A percentile compares a stretch with the other conserved stretches of the same genome.
Evolutionary conservation across 2,797 vertebrate genomes (phyloP).

Genomic region (Schizothorax lantsangensis): DNA sequence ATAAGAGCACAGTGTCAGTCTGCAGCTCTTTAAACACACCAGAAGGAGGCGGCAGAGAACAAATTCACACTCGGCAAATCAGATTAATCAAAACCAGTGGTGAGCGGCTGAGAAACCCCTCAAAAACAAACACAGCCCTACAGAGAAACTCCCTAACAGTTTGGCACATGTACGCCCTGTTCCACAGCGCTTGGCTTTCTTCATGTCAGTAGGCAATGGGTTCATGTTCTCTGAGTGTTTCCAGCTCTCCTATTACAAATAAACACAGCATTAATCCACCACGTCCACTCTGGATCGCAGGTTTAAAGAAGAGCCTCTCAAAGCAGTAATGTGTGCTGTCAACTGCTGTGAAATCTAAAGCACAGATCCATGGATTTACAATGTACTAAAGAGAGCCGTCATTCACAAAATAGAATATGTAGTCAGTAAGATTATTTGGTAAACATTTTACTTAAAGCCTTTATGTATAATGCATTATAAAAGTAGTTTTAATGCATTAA

Average conservation of each 20-base stretch:
- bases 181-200: conserved; percentile 24
- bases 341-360: background rate
- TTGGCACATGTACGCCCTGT: conserved; percentile 12
- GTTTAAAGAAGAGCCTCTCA: background rate
- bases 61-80: conserved; percentile 4
- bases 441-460: background rate
- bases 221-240: conserved; percentile 28
- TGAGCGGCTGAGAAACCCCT: background rate
- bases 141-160: conserved; percentile 31
- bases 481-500: background rate
- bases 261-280: conserved; percentile 23
- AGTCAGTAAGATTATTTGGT: background rate
- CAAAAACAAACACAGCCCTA: conserved; percentile 29
- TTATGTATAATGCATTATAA: background rate
- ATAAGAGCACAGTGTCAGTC: background rate
- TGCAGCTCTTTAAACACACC: conserved; percentile 42
- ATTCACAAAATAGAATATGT: background rate
- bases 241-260: conserved; percentile 14
- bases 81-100: conserved; percentile 44
- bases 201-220: conserved; percentile 26
- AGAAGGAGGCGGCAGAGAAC: conserved; percentile 45
- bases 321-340: background rate
- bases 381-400: background rate
- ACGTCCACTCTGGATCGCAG: background rate
- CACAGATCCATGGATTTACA: background rate